These are phyloP conservation scores for Heliconius sara DNA, from an alignment of 2,888 invertebrate genomes.

Conservation along the genomic window DNA sequence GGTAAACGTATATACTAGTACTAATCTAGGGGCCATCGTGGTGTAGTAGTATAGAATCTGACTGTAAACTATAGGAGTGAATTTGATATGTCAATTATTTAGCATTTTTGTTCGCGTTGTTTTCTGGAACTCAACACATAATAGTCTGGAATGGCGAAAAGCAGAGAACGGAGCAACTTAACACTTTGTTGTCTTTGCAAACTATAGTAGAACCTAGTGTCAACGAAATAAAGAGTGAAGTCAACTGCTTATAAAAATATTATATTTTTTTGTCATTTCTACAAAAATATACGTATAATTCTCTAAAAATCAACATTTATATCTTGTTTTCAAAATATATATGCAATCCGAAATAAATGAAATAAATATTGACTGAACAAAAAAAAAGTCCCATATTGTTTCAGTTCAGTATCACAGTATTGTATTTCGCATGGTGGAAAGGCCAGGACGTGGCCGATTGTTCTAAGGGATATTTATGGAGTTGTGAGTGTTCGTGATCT, in stretches of 20 bases:
- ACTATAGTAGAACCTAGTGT: too few relatives aligned
- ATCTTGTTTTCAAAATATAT: not conserved
- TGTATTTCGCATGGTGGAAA: not conserved
- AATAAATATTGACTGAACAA: not conserved
- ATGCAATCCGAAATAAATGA: not conserved
- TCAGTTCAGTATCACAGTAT: not conserved
- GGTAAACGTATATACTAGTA: too few relatives aligned
- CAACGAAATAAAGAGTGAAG: too few relatives aligned
- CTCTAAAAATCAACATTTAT: not conserved
- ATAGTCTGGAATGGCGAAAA: too few relatives aligned
- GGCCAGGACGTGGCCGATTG: slow-evolving; percentile 52
- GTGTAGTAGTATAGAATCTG: not conserved
- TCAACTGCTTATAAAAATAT: too few relatives aligned
- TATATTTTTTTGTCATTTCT: not conserved
- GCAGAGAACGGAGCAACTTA: too few relatives aligned
- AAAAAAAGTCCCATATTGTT: not conserved
- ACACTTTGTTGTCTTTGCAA: too few relatives aligned
- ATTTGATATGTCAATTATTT: not conserved
- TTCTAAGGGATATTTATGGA: slow-evolving; percentile 67
- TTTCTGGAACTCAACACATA: too few relatives aligned
- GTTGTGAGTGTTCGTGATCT: slow-evolving; percentile 57
- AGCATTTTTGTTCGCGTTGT: not conserved
- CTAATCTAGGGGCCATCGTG: not conserved
- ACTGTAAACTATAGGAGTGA: not conserved
- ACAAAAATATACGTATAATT: not conserved